A percentile compares a stretch with the other conserved stretches of the same genome.
Evolutionary conservation across 2,888 invertebrate genomes (phyloP).

Genomic region (Machimus rusticus): DNA sequence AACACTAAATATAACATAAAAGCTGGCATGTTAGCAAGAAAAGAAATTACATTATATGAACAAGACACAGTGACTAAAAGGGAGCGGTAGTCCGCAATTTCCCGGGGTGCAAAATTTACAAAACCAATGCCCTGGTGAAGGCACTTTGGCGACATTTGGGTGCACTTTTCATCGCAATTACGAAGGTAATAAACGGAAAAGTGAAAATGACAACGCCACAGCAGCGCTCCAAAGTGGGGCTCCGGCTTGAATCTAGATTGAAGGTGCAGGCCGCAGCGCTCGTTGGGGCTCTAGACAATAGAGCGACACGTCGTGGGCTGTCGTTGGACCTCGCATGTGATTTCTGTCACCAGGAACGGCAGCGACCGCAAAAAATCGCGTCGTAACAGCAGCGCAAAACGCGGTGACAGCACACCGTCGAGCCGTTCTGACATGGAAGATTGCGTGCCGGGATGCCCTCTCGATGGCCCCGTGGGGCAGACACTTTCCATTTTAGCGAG

Average conservation of each 20-base stretch:
- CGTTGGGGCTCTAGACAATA: neutral
- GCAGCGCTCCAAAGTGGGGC: neutral
- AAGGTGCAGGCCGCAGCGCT: neutral
- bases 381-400: neutral
- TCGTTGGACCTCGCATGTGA: neutral
- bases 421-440: neutral
- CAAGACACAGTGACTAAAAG: no score
- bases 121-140: neutral
- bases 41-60: no score
- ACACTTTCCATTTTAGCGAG: slow-evolving; percentile 20
- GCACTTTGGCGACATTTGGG: neutral
- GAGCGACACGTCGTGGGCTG: neutral
- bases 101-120: no score
- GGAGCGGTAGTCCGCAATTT: no score
- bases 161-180: neutral
- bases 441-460: slow-evolving; percentile 16
- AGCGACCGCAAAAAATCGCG: neutral
- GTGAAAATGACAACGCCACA: neutral
- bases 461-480: slow-evolving; percentile 5
- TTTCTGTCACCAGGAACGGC: neutral
- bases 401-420: neutral
- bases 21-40: no score
- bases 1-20: no score
- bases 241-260: neutral
- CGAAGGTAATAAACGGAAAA: slow-evolving; percentile 10